Conservation (phyloP, 2,113 vertebrate genomes). For the Datnioides undecimradiatus region DNA sequence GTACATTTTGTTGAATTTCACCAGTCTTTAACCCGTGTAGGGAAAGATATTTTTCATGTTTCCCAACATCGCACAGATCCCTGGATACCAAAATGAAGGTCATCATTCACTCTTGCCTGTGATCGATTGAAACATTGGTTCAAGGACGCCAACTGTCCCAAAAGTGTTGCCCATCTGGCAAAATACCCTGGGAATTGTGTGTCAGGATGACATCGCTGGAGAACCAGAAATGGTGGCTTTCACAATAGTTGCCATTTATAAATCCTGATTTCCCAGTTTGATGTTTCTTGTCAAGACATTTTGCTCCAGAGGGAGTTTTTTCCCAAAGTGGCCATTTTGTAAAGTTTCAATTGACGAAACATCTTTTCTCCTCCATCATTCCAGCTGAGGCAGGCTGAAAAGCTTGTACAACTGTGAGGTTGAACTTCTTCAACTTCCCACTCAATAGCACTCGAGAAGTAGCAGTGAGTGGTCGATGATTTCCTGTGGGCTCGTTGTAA, state of each 20-base stretch:
- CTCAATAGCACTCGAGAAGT: constrained; percentile 44
- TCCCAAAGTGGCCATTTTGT: constrained; percentile 32
- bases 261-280: constrained; percentile 30
- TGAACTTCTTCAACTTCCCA: constrained; percentile 52
- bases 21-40: constrained; percentile 8
- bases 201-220: neutral
- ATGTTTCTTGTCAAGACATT: constrained; percentile 22
- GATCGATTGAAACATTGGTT: constrained; percentile 9
- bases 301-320: constrained; percentile 3
- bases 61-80: neutral
- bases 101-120: constrained; percentile 1
- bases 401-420: constrained; percentile 23
- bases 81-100: neutral
- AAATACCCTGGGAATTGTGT: constrained; percentile 1
- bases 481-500: constrained; percentile 45
- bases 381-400: constrained; percentile 34
- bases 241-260: constrained; percentile 29
- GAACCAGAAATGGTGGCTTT: constrained; percentile 21
- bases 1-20: constrained; percentile 20
- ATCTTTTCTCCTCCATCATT: constrained; percentile 27
- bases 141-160: constrained; percentile 2
- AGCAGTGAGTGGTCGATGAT: constrained; percentile 44
- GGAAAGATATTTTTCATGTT: constrained; percentile 16
- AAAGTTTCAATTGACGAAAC: constrained; percentile 29
- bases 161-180: constrained; percentile 8